Base-by-base conservation (phyloP, 2,797 vertebrate species). In the Pteronotus mesoamericanus region DNA sequence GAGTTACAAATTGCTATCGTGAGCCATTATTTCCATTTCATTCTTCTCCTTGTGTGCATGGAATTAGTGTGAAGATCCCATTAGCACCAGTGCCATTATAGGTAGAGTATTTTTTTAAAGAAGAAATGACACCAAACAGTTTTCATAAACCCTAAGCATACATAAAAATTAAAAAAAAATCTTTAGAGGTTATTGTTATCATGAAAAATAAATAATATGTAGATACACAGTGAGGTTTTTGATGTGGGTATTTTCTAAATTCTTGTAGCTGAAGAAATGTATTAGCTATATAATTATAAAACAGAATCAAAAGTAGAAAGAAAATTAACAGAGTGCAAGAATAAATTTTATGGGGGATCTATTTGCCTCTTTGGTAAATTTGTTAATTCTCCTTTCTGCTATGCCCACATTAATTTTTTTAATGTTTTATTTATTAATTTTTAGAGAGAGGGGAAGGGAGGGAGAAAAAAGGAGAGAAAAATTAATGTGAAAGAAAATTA, bases 1-100 rank as follows among this genome's bases (percentile, higher is more conserved):
- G 95, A 93, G 95, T 86, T 96, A 95, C 88, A 96, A 89, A 97
- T 97, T 96, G 80, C 48, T 77, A 88, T 86, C 83, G 42, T 57
- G 18, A 93, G 66, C 96, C 71, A 94, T 93, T 93, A 94, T 93
- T 97, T 95, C 89, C 78, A 96, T 95, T 97, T 77, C n/a, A 91
- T 77, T 96, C 93, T 93, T 89, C 85, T 86, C 61, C 22, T 94
- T 89, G 55, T 85, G 37, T 61, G 42, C 44, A 39, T 39, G 61
- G 55, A 94, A 94, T 97, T 92, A 97, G 88, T 95, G 88, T 96
- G 66, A 94, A 10, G 42, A 95, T 84, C 22, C 88, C 83, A 94
- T 95, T 96, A 96, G 55, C 90, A 77, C 55, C 42, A 79, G 21
- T 44, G 29, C 14, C 34, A 74, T 95, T 94, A 78, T 2, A 92